A percentile compares a stretch with the other conserved stretches of the same genome.
Evolutionary conservation across 2,113 vertebrate species (phyloP).

Genomic region (Coturnix japonica): DNA sequence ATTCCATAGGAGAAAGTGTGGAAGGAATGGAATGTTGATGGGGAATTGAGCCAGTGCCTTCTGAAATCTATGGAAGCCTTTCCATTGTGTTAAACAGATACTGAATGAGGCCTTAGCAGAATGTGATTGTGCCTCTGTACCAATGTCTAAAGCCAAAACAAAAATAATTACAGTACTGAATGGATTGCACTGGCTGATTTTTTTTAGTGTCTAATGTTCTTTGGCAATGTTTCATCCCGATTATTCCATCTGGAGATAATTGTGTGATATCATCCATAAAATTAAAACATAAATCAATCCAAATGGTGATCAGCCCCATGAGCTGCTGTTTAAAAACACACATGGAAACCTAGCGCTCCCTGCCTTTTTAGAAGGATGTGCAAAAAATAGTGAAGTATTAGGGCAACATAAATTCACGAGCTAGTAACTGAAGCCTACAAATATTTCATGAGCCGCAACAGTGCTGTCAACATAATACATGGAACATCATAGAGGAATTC

Average conservation of each 20-base stretch:
- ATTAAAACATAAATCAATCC: constrained; percentile 83
- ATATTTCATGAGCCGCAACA: not conserved
- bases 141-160: constrained; percentile 75
- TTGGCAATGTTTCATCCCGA: constrained; percentile 75
- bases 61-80: not conserved
- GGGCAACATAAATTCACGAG: not conserved
- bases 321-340: constrained; percentile 59
- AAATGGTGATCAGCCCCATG: constrained; percentile 61
- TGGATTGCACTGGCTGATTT: constrained; percentile 68
- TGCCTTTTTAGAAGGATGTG: constrained; percentile 24
- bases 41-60: not conserved
- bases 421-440: not conserved
- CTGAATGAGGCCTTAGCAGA: not conserved
- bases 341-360: constrained; percentile 26
- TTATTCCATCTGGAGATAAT: constrained; percentile 85
- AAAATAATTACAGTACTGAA: constrained; percentile 78
- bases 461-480: not conserved
- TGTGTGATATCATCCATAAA: constrained; percentile 85
- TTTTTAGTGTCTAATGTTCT: constrained; percentile 73
- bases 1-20: not conserved
- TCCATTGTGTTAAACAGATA: not conserved
- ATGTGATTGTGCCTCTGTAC: constrained; percentile 37
- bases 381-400: not conserved
- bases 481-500: not conserved
- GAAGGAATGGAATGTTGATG: not conserved